Evolutionary conservation across 2,113 vertebrate genomes (phyloP).

Genomic region (Callithrix jacchus): DNA sequence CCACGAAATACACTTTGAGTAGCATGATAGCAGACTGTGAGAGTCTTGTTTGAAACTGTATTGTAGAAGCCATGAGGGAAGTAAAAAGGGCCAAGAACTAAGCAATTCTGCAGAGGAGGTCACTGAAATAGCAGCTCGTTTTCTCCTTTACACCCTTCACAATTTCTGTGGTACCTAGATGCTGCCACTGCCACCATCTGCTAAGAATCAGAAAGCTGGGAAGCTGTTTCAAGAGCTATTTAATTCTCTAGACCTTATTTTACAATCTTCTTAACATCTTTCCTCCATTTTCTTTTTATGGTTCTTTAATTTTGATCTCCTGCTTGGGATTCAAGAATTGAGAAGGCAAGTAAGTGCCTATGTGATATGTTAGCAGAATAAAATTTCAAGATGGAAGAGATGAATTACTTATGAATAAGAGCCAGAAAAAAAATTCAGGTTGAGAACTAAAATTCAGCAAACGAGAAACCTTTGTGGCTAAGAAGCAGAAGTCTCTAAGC

Average conservation of each 20-base stretch:
- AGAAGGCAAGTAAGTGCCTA: neutral
- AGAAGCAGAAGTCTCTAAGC: neutral
- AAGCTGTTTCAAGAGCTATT: neutral
- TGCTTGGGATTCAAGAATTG: neutral
- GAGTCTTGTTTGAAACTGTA: neutral
- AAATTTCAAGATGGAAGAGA: neutral
- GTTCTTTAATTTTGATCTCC: neutral
- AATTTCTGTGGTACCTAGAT: neutral
- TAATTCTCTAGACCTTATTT: neutral
- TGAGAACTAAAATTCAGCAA: slow-evolving; percentile 6
- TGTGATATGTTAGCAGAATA: neutral
- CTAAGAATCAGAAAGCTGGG: neutral
- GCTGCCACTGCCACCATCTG: neutral
- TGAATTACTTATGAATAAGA: neutral
- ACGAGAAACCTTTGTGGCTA: neutral
- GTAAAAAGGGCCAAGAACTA: neutral
- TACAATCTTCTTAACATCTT: neutral
- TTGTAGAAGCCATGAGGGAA: neutral
- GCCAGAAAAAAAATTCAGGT: neutral
- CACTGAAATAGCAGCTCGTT: neutral
- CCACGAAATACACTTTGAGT: neutral
- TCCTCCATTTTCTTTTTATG: neutral
- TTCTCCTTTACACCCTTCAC: neutral
- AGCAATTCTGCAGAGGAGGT: neutral
- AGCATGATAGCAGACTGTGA: too few species aligned